Evolutionary conservation across 2,888 invertebrate species (phyloP).

Genomic region (Dyspetes luteomarginatus): DNA sequence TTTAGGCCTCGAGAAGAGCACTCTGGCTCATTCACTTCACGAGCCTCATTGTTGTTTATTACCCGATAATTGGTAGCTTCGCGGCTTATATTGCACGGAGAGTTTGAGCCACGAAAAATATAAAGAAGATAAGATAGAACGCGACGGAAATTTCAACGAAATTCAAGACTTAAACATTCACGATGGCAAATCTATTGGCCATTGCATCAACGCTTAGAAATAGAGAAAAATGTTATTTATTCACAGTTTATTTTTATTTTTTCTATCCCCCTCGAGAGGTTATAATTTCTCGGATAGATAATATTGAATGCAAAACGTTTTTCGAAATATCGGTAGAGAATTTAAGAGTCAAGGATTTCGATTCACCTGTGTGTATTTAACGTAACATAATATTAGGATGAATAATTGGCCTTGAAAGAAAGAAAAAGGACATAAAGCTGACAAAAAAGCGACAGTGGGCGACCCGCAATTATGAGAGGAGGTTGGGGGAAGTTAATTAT

Average conservation of each 20-base stretch:
- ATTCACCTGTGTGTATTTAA: conserved; percentile 46
- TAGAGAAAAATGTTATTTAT: conserved; percentile 14
- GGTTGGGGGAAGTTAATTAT: conserved; percentile 49
- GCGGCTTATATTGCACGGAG: conserved; percentile 48
- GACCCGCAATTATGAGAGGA: conserved; percentile 26
- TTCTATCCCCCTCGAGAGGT: neutral
- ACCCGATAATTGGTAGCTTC: conserved; percentile 64
- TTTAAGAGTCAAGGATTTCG: neutral
- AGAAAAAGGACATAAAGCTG: conserved; percentile 18
- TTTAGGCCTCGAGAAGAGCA: conserved; percentile 55
- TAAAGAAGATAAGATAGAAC: conserved; percentile 47
- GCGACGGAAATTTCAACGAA: conserved; percentile 20
- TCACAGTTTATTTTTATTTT: neutral
- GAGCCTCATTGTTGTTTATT: conserved; percentile 64
- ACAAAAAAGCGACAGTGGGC: conserved; percentile 42
- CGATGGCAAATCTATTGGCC: conserved; percentile 33
- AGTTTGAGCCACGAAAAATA: conserved; percentile 15
- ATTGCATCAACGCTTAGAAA: conserved; percentile 44
- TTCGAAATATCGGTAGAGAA: neutral
- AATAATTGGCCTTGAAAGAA: conserved; percentile 65
- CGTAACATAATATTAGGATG: conserved; percentile 29
- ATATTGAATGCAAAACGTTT: neutral
- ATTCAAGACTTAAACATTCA: conserved; percentile 23
- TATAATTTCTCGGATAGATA: neutral
- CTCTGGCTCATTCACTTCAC: neutral